Evolutionary conservation across 37 sponge, comb jelly and placozoan species (phyloP).

Genomic region (Halichondria panicea): DNA sequence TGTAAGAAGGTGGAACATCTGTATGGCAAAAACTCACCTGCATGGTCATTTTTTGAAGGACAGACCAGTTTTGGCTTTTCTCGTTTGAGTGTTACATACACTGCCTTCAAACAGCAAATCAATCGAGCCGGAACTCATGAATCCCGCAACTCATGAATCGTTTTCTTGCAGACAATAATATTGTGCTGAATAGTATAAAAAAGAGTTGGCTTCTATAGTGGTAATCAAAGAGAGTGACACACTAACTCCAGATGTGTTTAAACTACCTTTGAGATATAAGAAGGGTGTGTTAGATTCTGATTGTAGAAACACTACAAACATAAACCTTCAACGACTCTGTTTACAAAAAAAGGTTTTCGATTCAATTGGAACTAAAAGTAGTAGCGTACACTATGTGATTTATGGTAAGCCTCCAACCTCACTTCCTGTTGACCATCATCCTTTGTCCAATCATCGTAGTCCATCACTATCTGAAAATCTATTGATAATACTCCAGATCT

Average conservation of each 20-base stretch:
- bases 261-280: neutral
- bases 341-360: neutral
- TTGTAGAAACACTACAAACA: neutral
- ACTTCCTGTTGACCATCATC: neutral
- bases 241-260: neutral
- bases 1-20: slow-evolving; percentile 8
- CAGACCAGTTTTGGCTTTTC: slow-evolving; percentile 20
- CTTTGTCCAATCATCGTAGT: neutral
- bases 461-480: neutral
- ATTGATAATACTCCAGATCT: neutral
- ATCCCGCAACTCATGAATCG: slow-evolving; percentile 3
- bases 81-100: slow-evolving; percentile 17
- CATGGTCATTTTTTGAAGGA: slow-evolving; percentile 2
- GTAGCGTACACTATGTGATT: neutral
- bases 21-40: slow-evolving; percentile 26
- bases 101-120: neutral
- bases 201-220: neutral
- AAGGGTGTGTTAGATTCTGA: neutral
- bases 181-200: neutral
- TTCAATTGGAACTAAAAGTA: neutral
- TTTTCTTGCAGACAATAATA: slow-evolving; percentile 13
- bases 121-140: slow-evolving; percentile 4
- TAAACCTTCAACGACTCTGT: neutral
- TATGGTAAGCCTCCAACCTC: neutral
- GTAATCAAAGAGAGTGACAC: neutral